These are phyloP conservation scores for Otolemur crassicaudatus DNA, from an alignment of 2,797 vertebrate species.

Conservation along the genomic window DNA sequence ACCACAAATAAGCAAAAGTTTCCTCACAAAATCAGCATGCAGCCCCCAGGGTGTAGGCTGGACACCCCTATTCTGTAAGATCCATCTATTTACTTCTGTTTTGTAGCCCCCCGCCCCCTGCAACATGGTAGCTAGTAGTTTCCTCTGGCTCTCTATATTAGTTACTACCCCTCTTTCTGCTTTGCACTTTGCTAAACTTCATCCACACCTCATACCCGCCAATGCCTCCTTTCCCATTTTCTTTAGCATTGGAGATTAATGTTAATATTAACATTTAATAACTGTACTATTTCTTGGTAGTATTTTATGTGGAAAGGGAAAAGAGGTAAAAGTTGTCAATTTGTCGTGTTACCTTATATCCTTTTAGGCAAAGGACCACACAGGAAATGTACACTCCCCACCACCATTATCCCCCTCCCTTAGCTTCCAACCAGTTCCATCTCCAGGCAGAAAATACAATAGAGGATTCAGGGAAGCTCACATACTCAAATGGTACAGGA, in stretches of 20 bases:
- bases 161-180: background rate
- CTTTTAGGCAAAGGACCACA: background rate
- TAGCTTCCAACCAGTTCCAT: background rate
- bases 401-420: rapidly evolving
- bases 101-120: background rate
- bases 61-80: too few species aligned
- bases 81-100: background rate
- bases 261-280: background rate
- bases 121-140: background rate
- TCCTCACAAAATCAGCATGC: too few species aligned
- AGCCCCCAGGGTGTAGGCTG: too few species aligned
- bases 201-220: background rate
- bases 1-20: too few species aligned
- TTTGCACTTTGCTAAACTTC: background rate
- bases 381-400: background rate
- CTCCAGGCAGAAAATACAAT: background rate
- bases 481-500: background rate
- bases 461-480: background rate
- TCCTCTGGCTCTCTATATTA: background rate
- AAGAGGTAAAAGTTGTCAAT: background rate
- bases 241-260: background rate
- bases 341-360: background rate
- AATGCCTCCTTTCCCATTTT: background rate
- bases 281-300: background rate
- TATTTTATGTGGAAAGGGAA: background rate